Conservation (phyloP, 2,888 invertebrate genomes). For the Orthosia incerta region DNA sequence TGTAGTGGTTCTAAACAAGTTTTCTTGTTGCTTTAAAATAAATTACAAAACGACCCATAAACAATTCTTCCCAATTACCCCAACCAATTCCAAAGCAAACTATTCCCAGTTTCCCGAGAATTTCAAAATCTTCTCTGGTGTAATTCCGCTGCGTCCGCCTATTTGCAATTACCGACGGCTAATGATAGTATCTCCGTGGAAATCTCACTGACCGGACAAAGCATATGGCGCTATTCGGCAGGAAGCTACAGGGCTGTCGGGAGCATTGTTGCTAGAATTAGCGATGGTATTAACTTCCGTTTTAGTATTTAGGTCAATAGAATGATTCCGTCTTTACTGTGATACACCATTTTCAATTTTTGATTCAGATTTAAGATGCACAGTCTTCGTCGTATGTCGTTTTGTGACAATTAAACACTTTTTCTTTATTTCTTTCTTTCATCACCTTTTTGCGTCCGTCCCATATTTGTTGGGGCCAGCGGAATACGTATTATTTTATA, state of each 20-base stretch:
- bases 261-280: background rate
- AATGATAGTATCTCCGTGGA: constrained; percentile 61
- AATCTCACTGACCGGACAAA: constrained; percentile 60
- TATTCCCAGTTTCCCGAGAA: constrained; percentile 43
- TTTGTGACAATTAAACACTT: no score
- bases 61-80: background rate
- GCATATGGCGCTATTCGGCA: constrained; percentile 50
- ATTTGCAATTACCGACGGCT: constrained; percentile 51
- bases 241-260: constrained; percentile 46
- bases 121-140: constrained; percentile 23
- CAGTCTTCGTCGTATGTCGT: no score
- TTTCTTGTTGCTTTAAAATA: no score
- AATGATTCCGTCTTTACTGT: background rate
- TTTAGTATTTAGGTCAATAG: background rate
- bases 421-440: no score
- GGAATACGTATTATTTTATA: no score
- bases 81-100: constrained; percentile 9
- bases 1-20: no score
- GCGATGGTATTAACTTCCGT: background rate
- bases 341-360: no score
- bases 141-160: constrained; percentile 30
- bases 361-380: no score
- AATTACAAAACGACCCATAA: background rate
- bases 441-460: no score
- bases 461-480: no score